A percentile compares a stretch with the other conserved stretches of the same genome.
Conservation (phyloP, 2,797 vertebrate species). For the Syncerus caffer region DNA sequence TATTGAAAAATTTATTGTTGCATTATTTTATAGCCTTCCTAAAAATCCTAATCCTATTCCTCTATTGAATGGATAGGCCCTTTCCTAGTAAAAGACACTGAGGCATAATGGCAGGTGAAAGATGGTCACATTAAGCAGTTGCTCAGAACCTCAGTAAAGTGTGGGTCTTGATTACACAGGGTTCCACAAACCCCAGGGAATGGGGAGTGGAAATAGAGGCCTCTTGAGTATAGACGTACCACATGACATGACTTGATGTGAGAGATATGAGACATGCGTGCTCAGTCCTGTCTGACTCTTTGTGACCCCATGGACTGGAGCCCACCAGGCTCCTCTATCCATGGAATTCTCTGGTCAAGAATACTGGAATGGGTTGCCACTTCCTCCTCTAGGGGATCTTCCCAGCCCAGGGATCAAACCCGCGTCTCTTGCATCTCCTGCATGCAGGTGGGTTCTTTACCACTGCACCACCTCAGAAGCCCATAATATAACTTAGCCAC, state of each 20-base stretch:
- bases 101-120: constrained; percentile 15
- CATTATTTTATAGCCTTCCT: constrained; percentile 27
- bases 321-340: not conserved
- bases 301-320: not conserved
- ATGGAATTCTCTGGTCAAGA: not conserved
- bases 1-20: constrained; percentile 49
- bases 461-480: not conserved
- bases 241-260: not conserved
- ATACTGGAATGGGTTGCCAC: not conserved
- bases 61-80: constrained; percentile 4
- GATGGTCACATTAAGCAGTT: not conserved
- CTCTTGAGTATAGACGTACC: not conserved
- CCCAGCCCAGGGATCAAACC: not conserved
- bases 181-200: not conserved
- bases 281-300: not conserved
- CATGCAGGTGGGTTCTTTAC: not conserved
- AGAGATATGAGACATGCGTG: not conserved
- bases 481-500: not conserved
- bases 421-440: rapidly evolving
- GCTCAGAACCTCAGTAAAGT: not conserved
- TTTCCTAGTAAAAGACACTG: constrained; percentile 16
- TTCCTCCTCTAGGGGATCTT: not conserved
- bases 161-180: not conserved
- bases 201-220: not conserved
- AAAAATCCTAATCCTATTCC: constrained; percentile 43